Conservation (phyloP, 2,888 invertebrate species). For the Marasmarcha lunaedactyla region DNA sequence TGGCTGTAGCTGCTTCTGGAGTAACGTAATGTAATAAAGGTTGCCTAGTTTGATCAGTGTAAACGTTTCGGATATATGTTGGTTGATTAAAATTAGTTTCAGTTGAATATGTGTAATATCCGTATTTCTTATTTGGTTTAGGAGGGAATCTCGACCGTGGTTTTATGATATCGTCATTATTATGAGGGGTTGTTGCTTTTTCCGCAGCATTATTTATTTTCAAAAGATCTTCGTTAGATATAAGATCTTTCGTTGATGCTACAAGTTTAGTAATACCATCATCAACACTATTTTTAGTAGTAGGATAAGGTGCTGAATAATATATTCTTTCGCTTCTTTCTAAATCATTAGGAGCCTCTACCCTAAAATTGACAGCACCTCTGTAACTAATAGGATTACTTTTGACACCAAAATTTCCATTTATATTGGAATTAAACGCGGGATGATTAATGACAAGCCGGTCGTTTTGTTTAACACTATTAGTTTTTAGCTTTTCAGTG, state of each 20-base stretch:
- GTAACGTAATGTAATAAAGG: too few species aligned
- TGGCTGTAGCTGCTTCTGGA: too few species aligned
- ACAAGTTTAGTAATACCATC: slow-evolving; percentile 60
- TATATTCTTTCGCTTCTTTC: slow-evolving; percentile 44
- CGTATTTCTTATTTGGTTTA: slow-evolving; percentile 22
- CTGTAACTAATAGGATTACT: slow-evolving; percentile 28
- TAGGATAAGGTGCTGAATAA: slow-evolving; percentile 24
- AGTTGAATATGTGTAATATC: slow-evolving; percentile 14
- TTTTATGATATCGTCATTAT: slow-evolving; percentile 41
- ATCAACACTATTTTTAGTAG: slow-evolving; percentile 26
- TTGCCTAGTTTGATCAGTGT: too few species aligned
- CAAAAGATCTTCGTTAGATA: slow-evolving; percentile 73
- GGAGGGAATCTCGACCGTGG: slow-evolving; percentile 28
- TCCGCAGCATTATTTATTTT: slow-evolving; percentile 70
- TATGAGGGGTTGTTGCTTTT: slow-evolving; percentile 30
- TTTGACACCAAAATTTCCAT: slow-evolving; percentile 41
- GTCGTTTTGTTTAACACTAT: slow-evolving; percentile 14
- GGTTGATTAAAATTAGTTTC: background rate
- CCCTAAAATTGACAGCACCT: slow-evolving; percentile 35
- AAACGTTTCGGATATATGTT: too few species aligned
- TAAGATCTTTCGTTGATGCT: slow-evolving; percentile 70
- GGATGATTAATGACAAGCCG: slow-evolving; percentile 11
- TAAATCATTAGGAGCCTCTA: slow-evolving; percentile 32
- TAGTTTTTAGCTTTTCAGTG: slow-evolving; percentile 20
- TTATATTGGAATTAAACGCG: slow-evolving; percentile 28